Evolutionary conservation across 2,113 vertebrate species (phyloP).

Genomic region (Pyxicephalus adspersus): DNA sequence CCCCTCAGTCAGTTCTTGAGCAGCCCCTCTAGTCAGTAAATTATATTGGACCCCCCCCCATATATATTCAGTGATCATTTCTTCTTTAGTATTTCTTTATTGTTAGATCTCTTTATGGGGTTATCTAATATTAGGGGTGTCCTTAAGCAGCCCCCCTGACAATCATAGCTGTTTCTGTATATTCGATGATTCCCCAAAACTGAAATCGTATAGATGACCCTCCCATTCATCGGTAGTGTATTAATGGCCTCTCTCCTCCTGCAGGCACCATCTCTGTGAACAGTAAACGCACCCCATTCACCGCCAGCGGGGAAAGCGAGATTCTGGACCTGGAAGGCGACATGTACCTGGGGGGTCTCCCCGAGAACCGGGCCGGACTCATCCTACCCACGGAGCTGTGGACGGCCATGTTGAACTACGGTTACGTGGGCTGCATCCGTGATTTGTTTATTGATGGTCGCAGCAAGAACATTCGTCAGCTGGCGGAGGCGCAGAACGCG

Average conservation of each 20-base stretch:
- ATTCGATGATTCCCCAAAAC: too few species aligned
- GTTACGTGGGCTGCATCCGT: constrained; percentile 93
- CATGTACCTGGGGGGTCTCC: constrained; percentile 93
- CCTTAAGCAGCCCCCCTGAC: too few species aligned
- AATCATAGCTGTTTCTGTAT: too few species aligned
- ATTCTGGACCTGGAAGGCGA: constrained; percentile 95
- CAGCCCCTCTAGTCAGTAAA: too few species aligned
- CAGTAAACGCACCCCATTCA: constrained; percentile 92
- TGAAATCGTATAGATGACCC: too few species aligned
- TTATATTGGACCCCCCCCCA: too few species aligned
- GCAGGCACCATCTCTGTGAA: constrained; percentile 97
- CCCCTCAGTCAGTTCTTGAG: too few species aligned
- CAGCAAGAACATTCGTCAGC: constrained; percentile 94
- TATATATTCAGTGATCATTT: too few species aligned
- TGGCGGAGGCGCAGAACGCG: constrained; percentile 87
- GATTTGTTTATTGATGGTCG: constrained; percentile 95
- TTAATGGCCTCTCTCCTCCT: background rate
- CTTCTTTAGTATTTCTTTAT: too few species aligned
- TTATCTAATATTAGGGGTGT: too few species aligned
- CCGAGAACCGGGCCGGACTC: constrained; percentile 85
- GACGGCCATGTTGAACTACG: constrained; percentile 97
- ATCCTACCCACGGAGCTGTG: constrained; percentile 95
- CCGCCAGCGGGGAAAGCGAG: constrained; percentile 93
- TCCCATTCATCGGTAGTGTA: too few species aligned
- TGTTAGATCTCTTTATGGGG: too few species aligned